phyloP scores from a whole-genome alignment of 2,888 invertebrate species.

The Cheilosia variabilis region DNA sequence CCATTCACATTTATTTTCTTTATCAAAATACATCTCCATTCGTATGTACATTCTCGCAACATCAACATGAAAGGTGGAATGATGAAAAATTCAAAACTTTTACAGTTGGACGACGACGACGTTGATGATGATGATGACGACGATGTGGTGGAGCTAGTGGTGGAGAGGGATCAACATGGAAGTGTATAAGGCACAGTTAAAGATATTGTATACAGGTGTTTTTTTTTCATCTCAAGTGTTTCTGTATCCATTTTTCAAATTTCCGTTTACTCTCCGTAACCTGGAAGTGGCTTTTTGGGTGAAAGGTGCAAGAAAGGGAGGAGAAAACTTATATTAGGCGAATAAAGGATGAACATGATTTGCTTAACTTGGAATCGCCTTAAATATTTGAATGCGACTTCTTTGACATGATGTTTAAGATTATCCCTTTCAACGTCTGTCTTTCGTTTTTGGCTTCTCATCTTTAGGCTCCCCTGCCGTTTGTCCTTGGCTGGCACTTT shows the following conservation, averaged over 20 bases:
- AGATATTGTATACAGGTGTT: constrained; percentile 33
- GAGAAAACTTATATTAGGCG: neutral
- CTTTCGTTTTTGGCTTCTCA: neutral
- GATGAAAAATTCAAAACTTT: constrained; percentile 30
- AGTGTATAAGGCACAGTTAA: constrained; percentile 5
- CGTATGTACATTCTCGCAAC: neutral
- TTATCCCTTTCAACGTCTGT: neutral
- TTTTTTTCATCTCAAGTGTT: constrained; percentile 21
- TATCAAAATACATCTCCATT: neutral
- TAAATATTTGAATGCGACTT: constrained; percentile 21
- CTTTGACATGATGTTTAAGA: constrained; percentile 9
- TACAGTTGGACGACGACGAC: constrained; percentile 1
- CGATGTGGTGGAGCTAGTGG: constrained; percentile 1
- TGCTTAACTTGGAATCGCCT: constrained; percentile 3
- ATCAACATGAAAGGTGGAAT: constrained; percentile 7
- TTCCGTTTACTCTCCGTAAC: constrained; percentile 3
- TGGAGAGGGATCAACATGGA: constrained; percentile 4
- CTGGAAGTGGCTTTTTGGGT: neutral
- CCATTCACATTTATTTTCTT: too few species aligned
- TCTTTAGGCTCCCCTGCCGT: neutral
- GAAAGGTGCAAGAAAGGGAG: neutral
- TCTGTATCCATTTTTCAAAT: constrained; percentile 30
- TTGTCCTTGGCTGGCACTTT: neutral
- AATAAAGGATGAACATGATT: constrained; percentile 19
- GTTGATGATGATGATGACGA: neutral